A percentile compares a stretch with the other conserved stretches of the same genome.
Conservation (phyloP, 2,888 invertebrate species). For the Lithosia quadra region DNA sequence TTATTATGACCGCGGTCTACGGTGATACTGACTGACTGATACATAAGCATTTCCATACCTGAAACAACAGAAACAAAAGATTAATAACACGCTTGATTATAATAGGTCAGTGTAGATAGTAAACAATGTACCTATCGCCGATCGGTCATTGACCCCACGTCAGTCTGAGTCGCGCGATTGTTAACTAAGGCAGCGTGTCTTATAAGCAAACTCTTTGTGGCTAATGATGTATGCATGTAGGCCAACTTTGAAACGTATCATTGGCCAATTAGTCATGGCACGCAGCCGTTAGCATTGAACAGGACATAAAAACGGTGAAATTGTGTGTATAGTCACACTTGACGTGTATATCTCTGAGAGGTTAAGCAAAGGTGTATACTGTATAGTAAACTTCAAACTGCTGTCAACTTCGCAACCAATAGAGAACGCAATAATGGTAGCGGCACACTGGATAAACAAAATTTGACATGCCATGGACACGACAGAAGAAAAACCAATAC, state of each 20-base stretch:
- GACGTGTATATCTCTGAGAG: neutral
- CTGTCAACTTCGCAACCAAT: neutral
- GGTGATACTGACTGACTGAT: neutral
- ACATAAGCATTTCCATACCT: conserved; percentile 10
- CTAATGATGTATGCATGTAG: conserved; percentile 3
- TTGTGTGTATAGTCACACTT: neutral
- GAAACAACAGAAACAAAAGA: conserved; percentile 16
- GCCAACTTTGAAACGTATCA: conserved; percentile 8
- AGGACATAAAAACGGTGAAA: neutral
- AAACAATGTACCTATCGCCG: conserved; percentile 35
- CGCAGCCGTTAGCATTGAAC: neutral
- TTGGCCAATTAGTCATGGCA: conserved; percentile 2
- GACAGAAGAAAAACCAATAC: too few relatives aligned
- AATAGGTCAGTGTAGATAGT: conserved; percentile 14
- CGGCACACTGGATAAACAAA: too few relatives aligned
- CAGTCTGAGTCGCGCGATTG: conserved; percentile 31
- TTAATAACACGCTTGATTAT: conserved; percentile 11
- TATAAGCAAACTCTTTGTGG: conserved; percentile 9
- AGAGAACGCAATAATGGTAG: too few relatives aligned
- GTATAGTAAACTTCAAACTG: neutral
- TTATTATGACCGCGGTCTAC: too few relatives aligned
- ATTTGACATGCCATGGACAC: too few relatives aligned
- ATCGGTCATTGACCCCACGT: conserved; percentile 43
- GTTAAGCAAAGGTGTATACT: neutral
- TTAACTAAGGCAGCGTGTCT: conserved; percentile 5